A percentile compares a stretch with the other conserved stretches of the same genome.
Conservation (phyloP, 23 tunicate species). For the Aplidium turbinatum region DNA sequence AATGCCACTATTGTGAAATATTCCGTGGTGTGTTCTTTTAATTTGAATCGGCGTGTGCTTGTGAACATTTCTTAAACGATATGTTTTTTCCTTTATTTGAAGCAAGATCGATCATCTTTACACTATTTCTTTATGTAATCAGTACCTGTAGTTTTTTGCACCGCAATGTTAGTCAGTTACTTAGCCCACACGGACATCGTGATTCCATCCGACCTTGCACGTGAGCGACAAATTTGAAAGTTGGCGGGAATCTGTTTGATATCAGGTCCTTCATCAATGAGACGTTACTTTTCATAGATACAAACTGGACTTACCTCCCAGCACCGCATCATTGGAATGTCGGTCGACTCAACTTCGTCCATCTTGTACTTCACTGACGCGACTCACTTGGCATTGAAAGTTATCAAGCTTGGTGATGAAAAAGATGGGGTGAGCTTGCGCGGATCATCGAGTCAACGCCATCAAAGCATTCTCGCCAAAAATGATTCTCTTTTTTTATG, state of each 20-base stretch:
- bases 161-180: no score
- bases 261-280: no score
- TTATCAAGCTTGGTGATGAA: background rate
- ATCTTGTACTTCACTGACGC: slow-evolving; percentile 26
- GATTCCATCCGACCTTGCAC: no score
- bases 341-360: slow-evolving; percentile 15
- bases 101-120: no score
- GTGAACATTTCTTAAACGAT: no score
- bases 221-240: background rate
- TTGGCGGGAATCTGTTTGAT: background rate
- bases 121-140: no score
- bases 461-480: slow-evolving; percentile 2
- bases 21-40: no score
- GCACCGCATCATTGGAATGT: background rate
- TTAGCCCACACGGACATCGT: background rate
- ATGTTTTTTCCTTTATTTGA: no score
- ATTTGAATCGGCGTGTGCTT: no score
- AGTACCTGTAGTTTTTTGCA: no score
- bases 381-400: slow-evolving; percentile 1
- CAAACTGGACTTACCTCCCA: background rate
- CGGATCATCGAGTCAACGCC: background rate
- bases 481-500: slow-evolving; percentile 16
- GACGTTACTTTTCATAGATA: no score
- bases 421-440: background rate
- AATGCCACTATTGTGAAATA: no score